Conservation (phyloP, 2,888 invertebrate genomes). For the Torymus tubicola region DNA sequence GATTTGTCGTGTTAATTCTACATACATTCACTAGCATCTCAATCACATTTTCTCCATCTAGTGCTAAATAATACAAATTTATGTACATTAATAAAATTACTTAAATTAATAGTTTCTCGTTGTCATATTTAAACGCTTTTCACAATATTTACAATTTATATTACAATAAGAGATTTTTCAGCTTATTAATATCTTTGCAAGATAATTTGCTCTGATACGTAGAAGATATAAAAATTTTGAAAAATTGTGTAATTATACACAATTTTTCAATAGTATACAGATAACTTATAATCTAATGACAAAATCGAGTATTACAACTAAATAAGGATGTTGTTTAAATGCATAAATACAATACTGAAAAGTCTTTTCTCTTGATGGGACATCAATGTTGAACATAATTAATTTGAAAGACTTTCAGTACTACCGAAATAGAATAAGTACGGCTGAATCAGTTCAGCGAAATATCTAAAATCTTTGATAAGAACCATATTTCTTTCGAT, state of each 20-base stretch:
- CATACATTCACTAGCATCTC: slow-evolving; percentile 72
- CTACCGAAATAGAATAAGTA: background rate
- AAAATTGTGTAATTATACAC: slow-evolving; percentile 26
- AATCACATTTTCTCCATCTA: slow-evolving; percentile 72
- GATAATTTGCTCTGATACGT: slow-evolving; percentile 21
- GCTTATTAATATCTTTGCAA: slow-evolving; percentile 22
- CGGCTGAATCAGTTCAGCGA: background rate
- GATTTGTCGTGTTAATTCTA: slow-evolving; percentile 47
- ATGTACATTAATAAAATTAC: slow-evolving; percentile 69
- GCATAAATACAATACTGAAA: slow-evolving; percentile 7
- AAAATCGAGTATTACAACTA: slow-evolving; percentile 18
- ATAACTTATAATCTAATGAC: background rate
- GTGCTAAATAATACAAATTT: slow-evolving; percentile 64
- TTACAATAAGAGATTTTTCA: slow-evolving; percentile 46
- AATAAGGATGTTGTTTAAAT: slow-evolving; percentile 6
- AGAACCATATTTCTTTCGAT: background rate
- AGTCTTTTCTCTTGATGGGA: background rate
- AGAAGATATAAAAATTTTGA: slow-evolving; percentile 31
- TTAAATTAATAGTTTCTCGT: slow-evolving; percentile 61
- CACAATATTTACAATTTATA: slow-evolving; percentile 68
- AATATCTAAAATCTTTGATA: slow-evolving; percentile 12
- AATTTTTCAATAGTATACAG: slow-evolving; percentile 12
- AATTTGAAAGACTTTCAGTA: slow-evolving; percentile 14
- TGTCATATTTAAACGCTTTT: slow-evolving; percentile 58
- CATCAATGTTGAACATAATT: background rate